A percentile compares a stretch with the other conserved stretches of the same genome.
phyloP scores from a whole-genome alignment of 2,797 vertebrate genomes.

The Bucorvus abyssinicus region DNA sequence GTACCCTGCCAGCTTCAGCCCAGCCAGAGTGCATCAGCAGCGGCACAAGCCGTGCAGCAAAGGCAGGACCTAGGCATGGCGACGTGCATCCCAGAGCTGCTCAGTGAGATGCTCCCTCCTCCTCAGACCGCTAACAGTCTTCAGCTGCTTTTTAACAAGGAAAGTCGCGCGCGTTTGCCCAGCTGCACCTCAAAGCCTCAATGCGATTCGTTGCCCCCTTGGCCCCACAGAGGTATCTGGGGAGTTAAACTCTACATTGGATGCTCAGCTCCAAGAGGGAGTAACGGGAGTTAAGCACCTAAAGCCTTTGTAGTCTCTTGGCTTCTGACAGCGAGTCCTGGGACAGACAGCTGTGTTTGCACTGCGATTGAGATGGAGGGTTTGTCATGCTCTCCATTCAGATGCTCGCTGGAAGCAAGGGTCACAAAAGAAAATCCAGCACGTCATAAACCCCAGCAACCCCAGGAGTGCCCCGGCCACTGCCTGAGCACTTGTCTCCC shows the following conservation, averaged over 20 bases:
- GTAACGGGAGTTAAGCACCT: neutral
- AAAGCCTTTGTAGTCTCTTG: neutral
- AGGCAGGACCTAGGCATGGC: neutral
- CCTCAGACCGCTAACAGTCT: neutral
- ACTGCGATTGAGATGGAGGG: neutral
- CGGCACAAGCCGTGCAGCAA: accelerated
- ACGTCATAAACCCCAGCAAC: neutral
- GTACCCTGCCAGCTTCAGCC: neutral
- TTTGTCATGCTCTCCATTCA: neutral
- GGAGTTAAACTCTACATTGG: neutral
- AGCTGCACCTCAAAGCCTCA: neutral
- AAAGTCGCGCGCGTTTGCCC: neutral
- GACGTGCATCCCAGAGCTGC: neutral
- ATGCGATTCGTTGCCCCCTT: neutral
- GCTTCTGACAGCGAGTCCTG: neutral
- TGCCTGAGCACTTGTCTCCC: neutral
- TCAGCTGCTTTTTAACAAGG: neutral
- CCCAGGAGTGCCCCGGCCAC: neutral
- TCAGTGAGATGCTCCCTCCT: neutral
- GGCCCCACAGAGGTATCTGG: neutral
- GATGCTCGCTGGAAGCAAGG: neutral
- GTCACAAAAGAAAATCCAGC: neutral
- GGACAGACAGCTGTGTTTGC: conserved; percentile 30
- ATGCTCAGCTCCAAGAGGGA: neutral
- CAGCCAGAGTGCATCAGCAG: neutral